Base-by-base conservation (phyloP, 2,113 vertebrate genomes). In the Calypte anna region DNA sequence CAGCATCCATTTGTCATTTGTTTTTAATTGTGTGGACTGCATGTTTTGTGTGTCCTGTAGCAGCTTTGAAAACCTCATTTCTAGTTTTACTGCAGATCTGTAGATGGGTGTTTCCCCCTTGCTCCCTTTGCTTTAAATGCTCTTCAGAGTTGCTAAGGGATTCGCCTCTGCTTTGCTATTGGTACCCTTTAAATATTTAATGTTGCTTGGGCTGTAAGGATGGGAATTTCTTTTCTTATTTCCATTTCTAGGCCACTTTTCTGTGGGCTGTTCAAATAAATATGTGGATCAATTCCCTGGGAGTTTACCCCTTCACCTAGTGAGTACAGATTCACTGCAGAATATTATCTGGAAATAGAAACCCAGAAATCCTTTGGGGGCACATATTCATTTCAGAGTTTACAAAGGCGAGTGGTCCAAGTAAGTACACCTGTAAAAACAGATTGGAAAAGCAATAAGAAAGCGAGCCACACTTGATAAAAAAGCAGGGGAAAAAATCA, bases 1-100 rank as follows among this genome's bases (percentile, higher is more conserved):
- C 95, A 96, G 93, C 97, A 96, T 97, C 89, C 96, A 98, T 98
- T 90, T 81, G 90, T 98, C 96, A 94, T 90, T 97, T 48, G 92
- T 97, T 97, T 97, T 97, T 97, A 97, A 97, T 97, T 90, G 95
- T 95, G 96, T 97, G 97, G 95, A 88, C 95, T 98, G 97, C 97
- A 98, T 98, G 97, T 96, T 97, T 48, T 57, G 61, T 96, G 96
- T 97, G 97, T 97, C 97, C 94, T 97, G 67, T 96, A 94, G 94
- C 88, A 88, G 88, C 93, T 97, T 95, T 67, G 55, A 92, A 93
- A 96, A 17, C 57, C 44, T 90, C 80, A 93, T 95, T 91, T 81
- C 91, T 96, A 94, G 91, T 96, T 91, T 85, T 46, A 76, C 70
- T 68, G 53, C 72, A 94, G 95, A 84, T 78, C 86, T 79, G 24